A percentile compares a stretch with the other conserved stretches of the same genome.
phyloP scores from a whole-genome alignment of 1,140 invertebrate species.

The Diorhabda sublineata region DNA sequence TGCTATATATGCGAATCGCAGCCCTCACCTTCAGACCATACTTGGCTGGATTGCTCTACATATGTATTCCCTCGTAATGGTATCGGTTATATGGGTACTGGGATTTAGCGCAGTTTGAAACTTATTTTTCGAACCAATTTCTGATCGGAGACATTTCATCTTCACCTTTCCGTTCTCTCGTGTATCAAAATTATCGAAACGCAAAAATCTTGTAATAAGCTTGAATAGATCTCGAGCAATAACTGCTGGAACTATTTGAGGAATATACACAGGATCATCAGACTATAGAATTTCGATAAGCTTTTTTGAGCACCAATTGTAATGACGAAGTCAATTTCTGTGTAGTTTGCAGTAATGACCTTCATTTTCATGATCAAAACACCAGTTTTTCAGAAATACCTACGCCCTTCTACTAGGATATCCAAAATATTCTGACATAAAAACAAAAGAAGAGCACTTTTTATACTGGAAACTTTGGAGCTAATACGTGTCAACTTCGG shows the following conservation, averaged over 20 bases:
- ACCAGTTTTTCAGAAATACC: not conserved
- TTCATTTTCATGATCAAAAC: not conserved
- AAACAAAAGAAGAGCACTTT: not conserved
- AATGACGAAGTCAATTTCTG: not conserved
- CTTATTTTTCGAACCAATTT: too few species aligned
- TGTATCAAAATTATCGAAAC: constrained; percentile 14
- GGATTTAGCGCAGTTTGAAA: too few species aligned
- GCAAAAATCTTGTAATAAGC: not conserved
- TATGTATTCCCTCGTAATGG: not conserved
- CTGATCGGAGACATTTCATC: not conserved
- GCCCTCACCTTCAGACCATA: not conserved
- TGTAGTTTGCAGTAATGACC: not conserved
- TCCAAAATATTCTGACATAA: not conserved
- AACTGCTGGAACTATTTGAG: not conserved
- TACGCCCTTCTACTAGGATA: not conserved
- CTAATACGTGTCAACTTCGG: not conserved
- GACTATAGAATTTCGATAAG: not conserved
- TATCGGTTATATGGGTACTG: too few species aligned
- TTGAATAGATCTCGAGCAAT: constrained; percentile 5
- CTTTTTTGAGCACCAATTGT: not conserved
- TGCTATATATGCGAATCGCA: not conserved
- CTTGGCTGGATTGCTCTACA: not conserved
- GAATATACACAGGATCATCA: not conserved
- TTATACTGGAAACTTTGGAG: not conserved
- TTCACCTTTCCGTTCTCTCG: not conserved